Evolutionary conservation across 2,113 vertebrate genomes (phyloP).

Genomic region (Hemicordylus capensis): DNA sequence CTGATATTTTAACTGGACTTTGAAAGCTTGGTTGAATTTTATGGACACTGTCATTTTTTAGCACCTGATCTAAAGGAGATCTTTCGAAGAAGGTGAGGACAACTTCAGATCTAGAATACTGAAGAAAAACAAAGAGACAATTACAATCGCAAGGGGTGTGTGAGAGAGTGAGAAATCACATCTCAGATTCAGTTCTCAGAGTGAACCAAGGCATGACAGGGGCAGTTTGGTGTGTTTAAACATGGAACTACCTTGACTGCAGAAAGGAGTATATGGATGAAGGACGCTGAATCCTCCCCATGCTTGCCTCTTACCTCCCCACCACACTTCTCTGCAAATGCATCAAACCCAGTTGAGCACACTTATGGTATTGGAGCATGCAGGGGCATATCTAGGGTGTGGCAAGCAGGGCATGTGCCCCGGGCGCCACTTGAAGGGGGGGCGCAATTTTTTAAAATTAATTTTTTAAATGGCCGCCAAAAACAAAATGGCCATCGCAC

Average conservation of each 20-base stretch:
- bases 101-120: constrained; percentile 97
- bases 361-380: neutral
- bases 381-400: too few species aligned
- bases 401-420: too few species aligned
- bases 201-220: neutral
- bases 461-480: too few species aligned
- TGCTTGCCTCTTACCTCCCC: neutral
- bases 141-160: neutral
- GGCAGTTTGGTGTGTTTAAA: neutral
- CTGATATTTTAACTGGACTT: constrained; percentile 94
- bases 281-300: neutral
- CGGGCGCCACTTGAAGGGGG: too few species aligned
- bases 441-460: too few species aligned
- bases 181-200: neutral
- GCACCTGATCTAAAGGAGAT: constrained; percentile 93
- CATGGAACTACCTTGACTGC: neutral
- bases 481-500: too few species aligned
- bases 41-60: constrained; percentile 93
- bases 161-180: neutral
- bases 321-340: neutral
- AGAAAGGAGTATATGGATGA: neutral
- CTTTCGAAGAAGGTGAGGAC: constrained; percentile 97
- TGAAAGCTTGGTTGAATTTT: constrained; percentile 95
- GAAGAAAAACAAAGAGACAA: constrained; percentile 40
- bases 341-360: neutral